Percentiles rank a stretch among this genome's conserved stretches.
Evolutionary conservation across 2,888 invertebrate species (phyloP).

Genomic region (Drosophila antonietae): DNA sequence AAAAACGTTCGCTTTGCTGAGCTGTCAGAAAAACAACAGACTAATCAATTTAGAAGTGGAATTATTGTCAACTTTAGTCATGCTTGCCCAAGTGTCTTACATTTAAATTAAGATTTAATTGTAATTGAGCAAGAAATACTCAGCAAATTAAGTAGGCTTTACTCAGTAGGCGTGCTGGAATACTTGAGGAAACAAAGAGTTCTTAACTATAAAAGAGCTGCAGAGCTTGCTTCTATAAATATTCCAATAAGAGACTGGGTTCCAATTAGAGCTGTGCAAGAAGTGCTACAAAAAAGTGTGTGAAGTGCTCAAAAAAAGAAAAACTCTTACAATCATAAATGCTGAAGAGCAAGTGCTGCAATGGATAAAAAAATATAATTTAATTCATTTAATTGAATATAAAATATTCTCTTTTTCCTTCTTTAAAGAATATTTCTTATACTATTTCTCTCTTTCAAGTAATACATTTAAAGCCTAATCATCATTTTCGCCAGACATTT

Average conservation of each 20-base stretch:
- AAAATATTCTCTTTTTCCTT: neutral
- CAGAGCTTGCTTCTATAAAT: neutral
- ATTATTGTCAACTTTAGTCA: neutral
- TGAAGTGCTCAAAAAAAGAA: neutral
- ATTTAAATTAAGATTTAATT: neutral
- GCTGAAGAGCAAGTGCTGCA: neutral
- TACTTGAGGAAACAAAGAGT: neutral
- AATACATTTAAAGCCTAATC: too few species aligned
- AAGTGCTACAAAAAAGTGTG: neutral
- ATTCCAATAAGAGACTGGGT: neutral
- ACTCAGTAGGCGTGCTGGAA: neutral
- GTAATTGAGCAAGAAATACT: neutral
- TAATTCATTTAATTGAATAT: too few species aligned
- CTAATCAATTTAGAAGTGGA: neutral
- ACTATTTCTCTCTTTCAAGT: neutral
- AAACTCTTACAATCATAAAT: neutral
- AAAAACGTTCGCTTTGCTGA: neutral
- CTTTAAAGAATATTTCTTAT: neutral
- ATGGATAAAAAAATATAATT: neutral
- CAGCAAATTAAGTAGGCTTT: neutral
- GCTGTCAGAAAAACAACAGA: neutral
- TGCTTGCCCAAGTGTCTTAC: neutral
- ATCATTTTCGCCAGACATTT: neutral
- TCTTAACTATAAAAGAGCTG: neutral
- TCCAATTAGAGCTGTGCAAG: neutral